A percentile compares a stretch with the other conserved stretches of the same genome.
Conservation (phyloP, 53 echinoderm and acorn worm species). For the Hippasteria phrygiana region DNA sequence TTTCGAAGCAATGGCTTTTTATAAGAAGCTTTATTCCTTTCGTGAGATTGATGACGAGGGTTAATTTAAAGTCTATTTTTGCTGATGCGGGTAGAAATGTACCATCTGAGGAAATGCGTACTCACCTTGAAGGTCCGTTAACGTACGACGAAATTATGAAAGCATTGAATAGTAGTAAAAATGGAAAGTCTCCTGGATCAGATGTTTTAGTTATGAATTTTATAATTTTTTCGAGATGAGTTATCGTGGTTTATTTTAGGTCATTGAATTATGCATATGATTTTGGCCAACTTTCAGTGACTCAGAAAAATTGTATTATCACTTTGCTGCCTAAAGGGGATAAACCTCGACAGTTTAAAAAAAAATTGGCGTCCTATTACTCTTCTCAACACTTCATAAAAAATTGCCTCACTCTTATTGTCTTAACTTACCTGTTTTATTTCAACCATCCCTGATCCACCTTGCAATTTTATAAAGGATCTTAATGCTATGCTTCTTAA, state of each 20-base stretch:
- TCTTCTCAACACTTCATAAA: slow-evolving; percentile 41
- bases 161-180: neutral
- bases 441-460: no score
- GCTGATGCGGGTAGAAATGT: neutral
- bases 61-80: slow-evolving; percentile 5
- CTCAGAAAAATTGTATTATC: slow-evolving; percentile 60
- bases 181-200: no score
- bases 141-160: neutral
- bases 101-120: neutral
- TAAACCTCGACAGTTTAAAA: slow-evolving; percentile 38
- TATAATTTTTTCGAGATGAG: slow-evolving; percentile 40
- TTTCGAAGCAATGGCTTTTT: slow-evolving; percentile 5
- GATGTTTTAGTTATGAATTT: slow-evolving; percentile 65
- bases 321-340: slow-evolving; percentile 67
- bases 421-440: no score
- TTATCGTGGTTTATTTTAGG: slow-evolving; percentile 18
- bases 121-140: neutral
- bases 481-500: no score
- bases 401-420: slow-evolving; percentile 29
- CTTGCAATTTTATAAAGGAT: no score
- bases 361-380: slow-evolving; percentile 71
- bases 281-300: no score
- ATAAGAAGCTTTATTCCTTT: slow-evolving; percentile 24
- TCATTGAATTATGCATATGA: slow-evolving; percentile 56
- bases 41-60: neutral